Base-by-base conservation (phyloP, 2,113 vertebrate species). In the Nibea albiflora region DNA sequence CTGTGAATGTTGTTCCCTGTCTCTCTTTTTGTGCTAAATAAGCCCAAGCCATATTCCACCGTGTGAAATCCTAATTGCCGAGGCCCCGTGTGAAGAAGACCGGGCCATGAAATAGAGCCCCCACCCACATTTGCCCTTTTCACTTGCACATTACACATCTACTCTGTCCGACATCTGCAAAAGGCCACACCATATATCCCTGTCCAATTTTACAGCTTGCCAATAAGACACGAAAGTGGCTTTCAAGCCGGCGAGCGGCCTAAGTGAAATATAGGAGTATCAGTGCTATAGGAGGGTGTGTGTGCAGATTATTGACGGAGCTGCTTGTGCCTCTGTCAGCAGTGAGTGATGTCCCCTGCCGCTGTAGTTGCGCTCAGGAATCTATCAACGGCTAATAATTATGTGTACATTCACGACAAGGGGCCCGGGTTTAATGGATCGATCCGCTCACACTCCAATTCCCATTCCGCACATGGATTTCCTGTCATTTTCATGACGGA, bases 331-430 rank as follows among this genome's bases (percentile, higher is more conserved):
- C 63, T 68, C 56, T 73, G 80, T 81, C 83, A 62, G 72, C 53
- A 15, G 11, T 90, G 89, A 92, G 62, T 88, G 83, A 90, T 86
- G 71, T 69, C 66, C 54, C 71, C 20, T 35, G 81, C 81, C 31
- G 31, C 69, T 54, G 44, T 54, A 61, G 76, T 66, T 71, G 76
- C 75, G 73, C 87, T 86, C 66, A 62, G 72, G 80, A 80, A 91
- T 90, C 90, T 87, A 91, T 91, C 92, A 92, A 81, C 16, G 4
- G 76, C 80, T 93, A 94, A 93, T 93, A 93, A 94, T 93, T 92
- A 91, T 82, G 85, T 92, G 89, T 91, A 90, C 91, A 74, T 90
- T 92, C 89, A 89, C 87, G 64, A 87, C 89, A 86, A 85, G 85
- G 42, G 73, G 73, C 70, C 75, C 1, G 5, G 80, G 70, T 84